Percentiles rank a stretch among this genome's conserved stretches.
Evolutionary conservation across 2,888 invertebrate species (phyloP).

Genomic region (Caenorhabditis sp.): DNA sequence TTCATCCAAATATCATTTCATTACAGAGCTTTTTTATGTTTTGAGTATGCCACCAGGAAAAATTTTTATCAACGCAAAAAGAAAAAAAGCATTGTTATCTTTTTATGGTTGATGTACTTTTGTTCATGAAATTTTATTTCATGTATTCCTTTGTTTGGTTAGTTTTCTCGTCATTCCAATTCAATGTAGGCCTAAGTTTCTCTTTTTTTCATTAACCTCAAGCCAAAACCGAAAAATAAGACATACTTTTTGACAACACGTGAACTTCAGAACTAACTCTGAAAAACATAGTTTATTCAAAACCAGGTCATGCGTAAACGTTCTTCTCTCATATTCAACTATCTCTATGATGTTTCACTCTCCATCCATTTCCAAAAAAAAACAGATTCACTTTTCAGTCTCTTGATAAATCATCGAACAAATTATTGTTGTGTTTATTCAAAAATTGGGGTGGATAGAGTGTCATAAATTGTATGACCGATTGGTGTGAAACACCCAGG

Average conservation of each 20-base stretch:
- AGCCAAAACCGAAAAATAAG: background rate
- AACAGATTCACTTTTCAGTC: background rate
- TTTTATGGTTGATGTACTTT: no score
- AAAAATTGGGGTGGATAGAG: background rate
- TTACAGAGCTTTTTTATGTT: no score
- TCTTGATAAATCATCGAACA: background rate
- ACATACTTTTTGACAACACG: background rate
- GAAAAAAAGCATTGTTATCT: no score
- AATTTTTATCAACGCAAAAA: no score
- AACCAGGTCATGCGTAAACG: background rate
- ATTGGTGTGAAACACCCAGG: background rate
- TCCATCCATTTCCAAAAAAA: background rate
- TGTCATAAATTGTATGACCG: background rate
- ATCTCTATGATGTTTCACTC: background rate
- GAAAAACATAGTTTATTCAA: background rate
- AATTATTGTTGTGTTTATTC: background rate
- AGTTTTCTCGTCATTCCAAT: no score
- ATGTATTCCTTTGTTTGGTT: no score
- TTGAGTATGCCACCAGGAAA: no score
- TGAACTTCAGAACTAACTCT: background rate
- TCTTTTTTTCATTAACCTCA: no score
- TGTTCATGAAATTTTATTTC: no score
- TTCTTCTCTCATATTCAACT: background rate
- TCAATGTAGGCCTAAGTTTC: no score
- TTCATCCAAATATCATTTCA: no score